phyloP scores from a whole-genome alignment of 2,888 invertebrate genomes.

The Lampropteryx suffumata region DNA sequence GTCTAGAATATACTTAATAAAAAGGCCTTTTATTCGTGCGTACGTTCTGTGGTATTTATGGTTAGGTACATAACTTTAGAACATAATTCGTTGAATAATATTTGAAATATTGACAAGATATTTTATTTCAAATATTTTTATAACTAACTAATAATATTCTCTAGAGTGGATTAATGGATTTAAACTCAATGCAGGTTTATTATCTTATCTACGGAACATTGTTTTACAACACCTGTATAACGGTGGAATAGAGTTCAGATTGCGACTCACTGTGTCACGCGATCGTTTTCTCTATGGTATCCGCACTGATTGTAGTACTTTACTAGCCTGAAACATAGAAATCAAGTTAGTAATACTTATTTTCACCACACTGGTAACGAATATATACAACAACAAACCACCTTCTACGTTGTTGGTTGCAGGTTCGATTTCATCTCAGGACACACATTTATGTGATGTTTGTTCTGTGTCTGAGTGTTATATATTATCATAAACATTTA shows the following conservation, averaged over 20 bases:
- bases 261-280: slow-evolving; percentile 17
- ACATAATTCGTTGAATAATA: slow-evolving; percentile 8
- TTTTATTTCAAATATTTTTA: no score
- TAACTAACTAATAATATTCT: no score
- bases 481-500: no score
- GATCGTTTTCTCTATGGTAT: slow-evolving; percentile 83
- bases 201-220: slow-evolving; percentile 16
- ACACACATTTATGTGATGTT: no score
- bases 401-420: no score
- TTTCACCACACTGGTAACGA: no score
- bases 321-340: slow-evolving; percentile 86
- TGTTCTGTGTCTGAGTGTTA: no score
- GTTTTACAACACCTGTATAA: slow-evolving; percentile 17
- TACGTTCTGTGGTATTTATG: no score
- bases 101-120: not conserved
- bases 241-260: slow-evolving; percentile 16
- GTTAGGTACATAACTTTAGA: not conserved
- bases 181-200: slow-evolving; percentile 2
- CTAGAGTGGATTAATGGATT: not conserved
- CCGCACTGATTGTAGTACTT: slow-evolving; percentile 88
- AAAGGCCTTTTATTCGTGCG: no score
- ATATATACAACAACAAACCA: no score
- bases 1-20: no score
- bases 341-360: slow-evolving; percentile 5
- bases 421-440: no score